Percentiles rank a stretch among this genome's conserved stretches.
phyloP scores from a whole-genome alignment of 2,113 vertebrate species.

The Trogon melanurus region DNA sequence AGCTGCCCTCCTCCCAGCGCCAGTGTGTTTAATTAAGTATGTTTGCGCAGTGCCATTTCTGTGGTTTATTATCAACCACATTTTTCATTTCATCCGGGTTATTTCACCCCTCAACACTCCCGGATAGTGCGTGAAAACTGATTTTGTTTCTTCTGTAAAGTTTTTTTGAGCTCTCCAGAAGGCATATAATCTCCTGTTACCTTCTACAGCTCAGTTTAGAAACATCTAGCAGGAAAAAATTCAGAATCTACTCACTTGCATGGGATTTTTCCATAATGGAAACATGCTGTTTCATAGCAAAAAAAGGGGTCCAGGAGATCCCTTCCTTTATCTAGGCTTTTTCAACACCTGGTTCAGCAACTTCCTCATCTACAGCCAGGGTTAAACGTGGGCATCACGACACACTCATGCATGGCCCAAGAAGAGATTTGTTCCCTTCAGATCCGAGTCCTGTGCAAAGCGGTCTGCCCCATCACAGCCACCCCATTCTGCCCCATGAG shows the following conservation, averaged over 20 bases:
- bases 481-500: background rate
- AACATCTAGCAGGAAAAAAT: background rate
- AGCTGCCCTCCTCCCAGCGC: background rate
- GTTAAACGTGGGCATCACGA: background rate
- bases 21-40: background rate
- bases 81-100: background rate
- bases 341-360: constrained; percentile 5
- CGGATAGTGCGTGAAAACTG: background rate
- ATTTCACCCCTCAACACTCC: background rate
- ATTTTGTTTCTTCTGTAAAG: background rate
- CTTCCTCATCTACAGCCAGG: background rate
- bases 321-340: background rate
- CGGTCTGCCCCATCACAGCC: background rate
- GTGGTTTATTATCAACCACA: background rate
- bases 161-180: background rate
- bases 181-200: background rate
- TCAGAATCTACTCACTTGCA: background rate
- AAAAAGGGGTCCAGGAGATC: background rate
- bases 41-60: background rate
- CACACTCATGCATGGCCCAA: background rate
- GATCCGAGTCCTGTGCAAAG: background rate
- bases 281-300: background rate
- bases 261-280: background rate
- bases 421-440: background rate
- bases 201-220: background rate